Percentiles rank a stretch among this genome's conserved stretches.
These are phyloP conservation scores for Smithornis capensis DNA, from an alignment of 2,113 vertebrate genomes.

Conservation along the genomic window DNA sequence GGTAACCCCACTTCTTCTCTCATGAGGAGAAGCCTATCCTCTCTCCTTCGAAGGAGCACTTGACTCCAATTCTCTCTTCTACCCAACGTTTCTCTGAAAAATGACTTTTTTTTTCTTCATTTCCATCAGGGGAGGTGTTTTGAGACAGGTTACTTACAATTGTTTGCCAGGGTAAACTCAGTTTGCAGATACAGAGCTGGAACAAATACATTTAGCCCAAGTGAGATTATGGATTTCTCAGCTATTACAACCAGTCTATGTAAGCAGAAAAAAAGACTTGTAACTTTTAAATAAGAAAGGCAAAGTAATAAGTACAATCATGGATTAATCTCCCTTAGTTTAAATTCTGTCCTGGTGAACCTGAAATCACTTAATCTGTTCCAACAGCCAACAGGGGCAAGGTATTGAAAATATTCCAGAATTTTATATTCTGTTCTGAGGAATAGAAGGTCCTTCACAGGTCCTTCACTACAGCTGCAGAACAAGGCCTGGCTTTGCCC, in stretches of 20 bases:
- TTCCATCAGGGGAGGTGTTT: neutral
- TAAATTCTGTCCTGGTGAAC: neutral
- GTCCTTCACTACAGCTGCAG: neutral
- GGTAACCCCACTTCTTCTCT: neutral
- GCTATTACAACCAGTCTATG: neutral
- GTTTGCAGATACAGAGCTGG: neutral
- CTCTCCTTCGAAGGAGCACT: neutral
- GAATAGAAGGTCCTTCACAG: neutral
- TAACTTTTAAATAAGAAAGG: neutral
- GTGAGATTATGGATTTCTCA: neutral
- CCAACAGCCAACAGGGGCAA: neutral
- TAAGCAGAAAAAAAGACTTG: neutral
- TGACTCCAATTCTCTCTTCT: neutral
- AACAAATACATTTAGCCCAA: neutral
- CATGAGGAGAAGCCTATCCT: neutral
- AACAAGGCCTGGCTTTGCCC: neutral
- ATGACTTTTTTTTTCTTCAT: accelerated
- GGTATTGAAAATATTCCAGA: neutral
- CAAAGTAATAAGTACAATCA: neutral
- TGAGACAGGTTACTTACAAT: neutral
- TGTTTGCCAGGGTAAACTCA: neutral
- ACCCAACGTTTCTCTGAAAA: neutral
- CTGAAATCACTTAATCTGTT: neutral
- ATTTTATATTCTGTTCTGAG: neutral
- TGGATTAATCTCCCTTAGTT: neutral